These are phyloP conservation scores for Nesoenas mayeri DNA, from an alignment of 2,113 vertebrate genomes.

Conservation along the genomic window DNA sequence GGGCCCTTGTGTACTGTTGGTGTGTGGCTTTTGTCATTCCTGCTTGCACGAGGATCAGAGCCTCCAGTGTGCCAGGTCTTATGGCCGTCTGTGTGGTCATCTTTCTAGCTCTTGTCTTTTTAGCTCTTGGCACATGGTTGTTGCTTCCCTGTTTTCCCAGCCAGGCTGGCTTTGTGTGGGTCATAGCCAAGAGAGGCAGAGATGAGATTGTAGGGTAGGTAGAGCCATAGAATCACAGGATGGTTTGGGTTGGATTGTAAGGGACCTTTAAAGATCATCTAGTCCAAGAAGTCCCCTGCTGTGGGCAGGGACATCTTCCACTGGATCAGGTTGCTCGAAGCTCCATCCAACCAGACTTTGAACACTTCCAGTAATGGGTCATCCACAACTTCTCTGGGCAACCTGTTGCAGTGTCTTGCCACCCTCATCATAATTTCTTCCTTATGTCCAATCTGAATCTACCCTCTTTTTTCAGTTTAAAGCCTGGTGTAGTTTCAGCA, in stretches of 20 bases:
- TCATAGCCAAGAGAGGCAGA: neutral
- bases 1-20: neutral
- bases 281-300: neutral
- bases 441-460: neutral
- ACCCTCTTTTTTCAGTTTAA: neutral
- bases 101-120: neutral
- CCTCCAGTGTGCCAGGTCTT: neutral
- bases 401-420: neutral
- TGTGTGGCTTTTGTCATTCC: neutral
- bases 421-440: neutral
- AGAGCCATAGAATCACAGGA: neutral
- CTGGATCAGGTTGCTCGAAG: neutral
- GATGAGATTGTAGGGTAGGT: neutral
- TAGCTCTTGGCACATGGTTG: neutral
- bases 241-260: neutral
- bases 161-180: neutral
- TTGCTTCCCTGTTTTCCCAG: neutral
- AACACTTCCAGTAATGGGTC: neutral
- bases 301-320: neutral
- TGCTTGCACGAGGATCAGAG: fast-evolving
- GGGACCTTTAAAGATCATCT: neutral
- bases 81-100: neutral
- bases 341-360: neutral
- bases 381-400: neutral
- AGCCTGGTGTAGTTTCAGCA: neutral